Evolutionary conservation across 2,113 vertebrate species (phyloP).

Genomic region (Ranitomeya imitator): DNA sequence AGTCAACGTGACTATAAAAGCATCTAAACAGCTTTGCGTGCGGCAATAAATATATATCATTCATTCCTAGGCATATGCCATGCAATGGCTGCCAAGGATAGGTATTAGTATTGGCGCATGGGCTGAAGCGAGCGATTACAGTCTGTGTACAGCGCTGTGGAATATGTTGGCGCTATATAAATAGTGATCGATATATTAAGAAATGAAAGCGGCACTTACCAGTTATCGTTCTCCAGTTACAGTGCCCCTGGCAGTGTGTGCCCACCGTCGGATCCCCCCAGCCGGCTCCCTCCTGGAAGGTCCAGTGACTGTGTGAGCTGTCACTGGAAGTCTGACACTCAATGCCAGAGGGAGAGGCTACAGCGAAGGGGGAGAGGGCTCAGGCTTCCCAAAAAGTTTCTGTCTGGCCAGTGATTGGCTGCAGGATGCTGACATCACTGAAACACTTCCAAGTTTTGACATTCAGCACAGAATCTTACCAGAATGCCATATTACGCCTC

Average conservation of each 20-base stretch:
- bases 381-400: constrained; percentile 39
- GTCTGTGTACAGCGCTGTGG: background rate
- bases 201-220: background rate
- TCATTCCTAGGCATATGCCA: no score
- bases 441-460: constrained; percentile 11
- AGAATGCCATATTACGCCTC: background rate
- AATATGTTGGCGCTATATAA: background rate
- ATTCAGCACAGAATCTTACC: background rate
- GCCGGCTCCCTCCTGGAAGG: constrained; percentile 40
- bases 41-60: background rate
- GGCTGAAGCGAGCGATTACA: background rate
- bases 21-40: background rate
- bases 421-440: constrained; percentile 38
- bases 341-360: constrained; percentile 49
- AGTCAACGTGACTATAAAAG: background rate
- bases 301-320: constrained; percentile 47
- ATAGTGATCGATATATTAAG: background rate
- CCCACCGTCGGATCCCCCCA: constrained; percentile 7
- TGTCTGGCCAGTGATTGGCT: constrained; percentile 26
- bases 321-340: constrained; percentile 44
- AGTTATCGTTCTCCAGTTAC: background rate
- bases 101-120: background rate
- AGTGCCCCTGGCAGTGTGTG: background rate
- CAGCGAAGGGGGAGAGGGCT: constrained; percentile 6
- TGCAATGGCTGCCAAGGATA: no score